phyloP scores from a whole-genome alignment of 92 coral and sea anemone species.

The Scolanthus callimorphus region DNA sequence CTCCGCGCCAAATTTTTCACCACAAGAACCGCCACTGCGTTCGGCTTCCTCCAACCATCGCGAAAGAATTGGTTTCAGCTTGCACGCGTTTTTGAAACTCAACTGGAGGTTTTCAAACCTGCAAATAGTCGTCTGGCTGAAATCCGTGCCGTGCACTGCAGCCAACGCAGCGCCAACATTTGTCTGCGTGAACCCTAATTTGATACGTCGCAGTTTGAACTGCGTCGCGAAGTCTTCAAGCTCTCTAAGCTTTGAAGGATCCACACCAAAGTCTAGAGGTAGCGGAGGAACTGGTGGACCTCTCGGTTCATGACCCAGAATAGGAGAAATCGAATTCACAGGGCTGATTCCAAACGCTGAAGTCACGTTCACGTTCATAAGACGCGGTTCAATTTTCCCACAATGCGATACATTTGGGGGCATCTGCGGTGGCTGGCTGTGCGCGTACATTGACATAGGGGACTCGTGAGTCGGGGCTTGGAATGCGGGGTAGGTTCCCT shows the following conservation, averaged over 20 bases:
- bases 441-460: constrained; percentile 43
- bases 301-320: constrained; percentile 48
- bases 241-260: constrained; percentile 81
- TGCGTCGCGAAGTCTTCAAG: constrained; percentile 82
- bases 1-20: constrained; percentile 76
- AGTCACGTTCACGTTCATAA: constrained; percentile 52
- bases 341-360: constrained; percentile 48
- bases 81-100: constrained; percentile 87
- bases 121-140: constrained; percentile 71
- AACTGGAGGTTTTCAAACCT: constrained; percentile 69
- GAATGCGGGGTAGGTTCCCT: constrained; percentile 55
- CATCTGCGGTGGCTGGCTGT: constrained; percentile 46
- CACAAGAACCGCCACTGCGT: constrained; percentile 68
- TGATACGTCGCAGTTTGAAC: constrained; percentile 74
- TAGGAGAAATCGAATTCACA: constrained; percentile 39
- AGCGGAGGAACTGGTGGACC: constrained; percentile 34
- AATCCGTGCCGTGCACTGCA: constrained; percentile 69
- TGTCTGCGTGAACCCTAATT: constrained; percentile 70
- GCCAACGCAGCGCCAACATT: constrained; percentile 73
- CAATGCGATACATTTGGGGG: constrained; percentile 63
- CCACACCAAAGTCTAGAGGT: constrained; percentile 74
- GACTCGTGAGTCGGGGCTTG: constrained; percentile 59
- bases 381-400: constrained; percentile 69
- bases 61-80: constrained; percentile 77
- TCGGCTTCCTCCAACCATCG: constrained; percentile 92